Base-by-base conservation (phyloP, 2,113 vertebrate genomes). In the Brachypodius melanocephalos region DNA sequence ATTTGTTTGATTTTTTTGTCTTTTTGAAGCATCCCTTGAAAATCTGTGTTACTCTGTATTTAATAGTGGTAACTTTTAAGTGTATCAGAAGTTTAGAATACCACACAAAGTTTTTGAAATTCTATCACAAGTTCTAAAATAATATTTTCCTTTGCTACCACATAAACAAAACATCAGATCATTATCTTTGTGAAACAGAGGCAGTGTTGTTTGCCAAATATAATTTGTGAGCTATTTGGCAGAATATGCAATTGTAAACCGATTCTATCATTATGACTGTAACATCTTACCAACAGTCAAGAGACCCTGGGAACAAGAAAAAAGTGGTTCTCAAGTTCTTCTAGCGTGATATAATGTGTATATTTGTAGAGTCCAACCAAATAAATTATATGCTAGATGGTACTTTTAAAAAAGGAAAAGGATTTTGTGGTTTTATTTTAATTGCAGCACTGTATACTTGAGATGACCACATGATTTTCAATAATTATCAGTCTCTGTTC, bases 181-280 rank as follows among this genome's bases (percentile, higher is more conserved):
- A 90, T 90, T 92, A 71, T 93, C 92, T 93, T 75, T 82, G 68
- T 80, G 93, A 92, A 95, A 92, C 71, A 93, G 84, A 72, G 69
- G 93, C 72, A 78, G 31, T 93, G 51, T 69, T 95, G 69, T 87
- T 92, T 90, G 73, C 78, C 92, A 89, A 38, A 89, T 66, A 61
- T 40, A 95, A 97, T 94, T 95, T 95, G 93, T 90, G 92, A 97
- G 75, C 88, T 89, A 73, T 75, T 90, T 96, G 95, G 92, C 89
- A 94, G 78, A 92, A 86, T 82, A 61, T 84, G 43, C 85, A 79
- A 48, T 85, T 93, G 80, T 89, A 96, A 93, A 81, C 92, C 0
- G 7, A 94, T 95, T 92, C 93, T 95, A 88, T 96, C 90, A 93
- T 97, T 96, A 95, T 67, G 68, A 73, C 32, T 57, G 32, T 19